Conservation (phyloP, 2,797 vertebrate genomes). For the Chiloscyllium punctatum region DNA sequence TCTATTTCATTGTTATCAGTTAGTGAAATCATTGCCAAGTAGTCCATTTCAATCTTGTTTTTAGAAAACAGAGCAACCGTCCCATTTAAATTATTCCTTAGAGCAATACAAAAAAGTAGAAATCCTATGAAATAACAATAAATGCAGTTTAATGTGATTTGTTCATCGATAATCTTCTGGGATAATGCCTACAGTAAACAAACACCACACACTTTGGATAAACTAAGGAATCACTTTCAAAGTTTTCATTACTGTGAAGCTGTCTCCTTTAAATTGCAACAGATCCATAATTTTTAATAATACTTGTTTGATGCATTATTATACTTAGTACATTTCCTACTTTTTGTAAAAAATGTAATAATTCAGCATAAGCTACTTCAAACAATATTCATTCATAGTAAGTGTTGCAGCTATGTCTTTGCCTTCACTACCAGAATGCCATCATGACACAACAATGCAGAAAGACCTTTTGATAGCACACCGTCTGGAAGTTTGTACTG, state of each 20-base stretch:
- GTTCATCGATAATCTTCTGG: not conserved
- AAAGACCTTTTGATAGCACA: conserved; percentile 59
- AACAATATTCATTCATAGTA: not conserved
- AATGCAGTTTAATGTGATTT: not conserved
- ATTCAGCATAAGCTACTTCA: conserved; percentile 12
- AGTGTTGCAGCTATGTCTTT: conserved; percentile 45
- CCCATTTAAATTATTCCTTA: not conserved
- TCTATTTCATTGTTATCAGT: not conserved
- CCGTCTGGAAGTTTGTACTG: conserved; percentile 65
- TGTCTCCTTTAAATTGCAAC: not conserved
- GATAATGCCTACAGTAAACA: not conserved
- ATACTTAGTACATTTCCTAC: not conserved
- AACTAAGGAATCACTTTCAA: not conserved
- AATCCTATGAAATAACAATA: not conserved
- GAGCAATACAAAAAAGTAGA: not conserved
- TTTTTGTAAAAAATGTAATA: not conserved
- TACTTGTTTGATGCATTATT: not conserved
- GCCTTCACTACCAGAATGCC: conserved; percentile 71
- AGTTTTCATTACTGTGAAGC: not conserved
- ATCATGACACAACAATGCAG: conserved; percentile 67
- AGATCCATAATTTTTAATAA: not conserved
- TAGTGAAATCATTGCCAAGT: not conserved
- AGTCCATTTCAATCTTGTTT: not conserved
- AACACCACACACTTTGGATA: not conserved
- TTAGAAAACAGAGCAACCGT: not conserved